A percentile compares a stretch with the other conserved stretches of the same genome.
Evolutionary conservation across 2,888 invertebrate species (phyloP).

Genomic region (Habrosyne pyritoides): DNA sequence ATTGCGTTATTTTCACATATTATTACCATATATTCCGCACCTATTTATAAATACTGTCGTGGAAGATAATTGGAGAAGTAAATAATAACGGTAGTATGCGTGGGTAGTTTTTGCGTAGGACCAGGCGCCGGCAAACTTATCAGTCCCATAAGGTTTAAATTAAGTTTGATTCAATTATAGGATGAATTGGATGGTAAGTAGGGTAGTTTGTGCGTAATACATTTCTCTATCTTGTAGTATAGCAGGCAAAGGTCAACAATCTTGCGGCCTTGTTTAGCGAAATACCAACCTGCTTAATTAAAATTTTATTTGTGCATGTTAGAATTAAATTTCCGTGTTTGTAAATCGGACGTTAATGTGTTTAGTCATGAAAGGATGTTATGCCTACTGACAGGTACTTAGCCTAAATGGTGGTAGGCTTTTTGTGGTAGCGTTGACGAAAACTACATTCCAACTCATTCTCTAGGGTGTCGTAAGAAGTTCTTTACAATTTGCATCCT

Average conservation of each 20-base stretch:
- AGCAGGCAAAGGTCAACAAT: constrained; percentile 13
- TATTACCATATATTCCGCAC: constrained; percentile 18
- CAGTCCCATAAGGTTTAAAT: constrained; percentile 22
- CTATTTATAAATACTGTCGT: constrained; percentile 9
- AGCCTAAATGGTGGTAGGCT: no score
- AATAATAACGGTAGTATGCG: constrained; percentile 12
- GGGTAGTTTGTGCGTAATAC: constrained; percentile 26
- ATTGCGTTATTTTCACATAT: constrained; percentile 63
- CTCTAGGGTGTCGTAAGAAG: no score
- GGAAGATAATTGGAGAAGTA: constrained; percentile 17
- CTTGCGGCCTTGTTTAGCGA: constrained; percentile 1
- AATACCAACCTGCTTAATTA: neutral
- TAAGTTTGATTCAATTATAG: constrained; percentile 41
- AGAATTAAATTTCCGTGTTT: neutral
- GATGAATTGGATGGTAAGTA: constrained; percentile 39
- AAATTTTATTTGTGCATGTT: neutral
- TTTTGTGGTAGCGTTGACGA: no score
- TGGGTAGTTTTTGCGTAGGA: neutral
- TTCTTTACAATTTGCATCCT: no score
- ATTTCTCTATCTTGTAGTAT: constrained; percentile 19
- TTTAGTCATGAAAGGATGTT: neutral
- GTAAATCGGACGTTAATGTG: neutral
- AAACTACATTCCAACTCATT: no score
- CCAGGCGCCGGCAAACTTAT: neutral
- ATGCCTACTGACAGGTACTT: neutral